Evolutionary conservation across 2,113 vertebrate genomes (phyloP).

Genomic region (Crotophaga sulcirostris): DNA sequence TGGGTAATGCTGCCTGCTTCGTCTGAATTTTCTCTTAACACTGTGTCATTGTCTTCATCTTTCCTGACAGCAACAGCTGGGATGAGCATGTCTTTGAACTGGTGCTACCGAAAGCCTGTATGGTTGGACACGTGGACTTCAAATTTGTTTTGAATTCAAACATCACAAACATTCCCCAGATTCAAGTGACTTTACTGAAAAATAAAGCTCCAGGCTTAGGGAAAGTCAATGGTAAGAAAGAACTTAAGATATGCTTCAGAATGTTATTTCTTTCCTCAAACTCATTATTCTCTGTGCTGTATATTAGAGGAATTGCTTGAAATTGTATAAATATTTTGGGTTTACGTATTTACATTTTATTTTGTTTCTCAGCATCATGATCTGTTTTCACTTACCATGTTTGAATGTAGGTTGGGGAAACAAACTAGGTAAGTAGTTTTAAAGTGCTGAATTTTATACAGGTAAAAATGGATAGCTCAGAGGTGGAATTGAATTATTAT

Average conservation of each 20-base stretch:
- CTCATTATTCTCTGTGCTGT: neutral
- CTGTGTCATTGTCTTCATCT: neutral
- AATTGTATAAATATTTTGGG: neutral
- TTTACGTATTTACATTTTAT: neutral
- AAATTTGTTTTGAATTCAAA: conserved; percentile 98
- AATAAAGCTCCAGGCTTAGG: conserved; percentile 97
- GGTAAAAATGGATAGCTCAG: neutral
- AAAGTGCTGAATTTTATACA: neutral
- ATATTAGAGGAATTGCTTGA: neutral
- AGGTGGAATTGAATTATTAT: neutral
- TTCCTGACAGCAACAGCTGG: conserved; percentile 90
- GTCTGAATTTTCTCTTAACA: neutral
- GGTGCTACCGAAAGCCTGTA: conserved; percentile 97
- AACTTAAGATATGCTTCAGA: neutral
- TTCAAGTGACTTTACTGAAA: conserved; percentile 97
- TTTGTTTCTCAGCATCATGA: neutral
- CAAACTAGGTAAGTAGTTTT: neutral
- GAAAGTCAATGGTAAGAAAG: conserved; percentile 92
- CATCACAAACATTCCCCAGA: conserved; percentile 97
- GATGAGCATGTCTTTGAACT: conserved; percentile 98
- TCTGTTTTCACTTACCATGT: neutral
- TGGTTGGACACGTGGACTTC: conserved; percentile 99
- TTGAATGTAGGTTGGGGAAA: neutral
- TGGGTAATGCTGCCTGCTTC: neutral
- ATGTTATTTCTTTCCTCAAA: neutral